Evolutionary conservation across 37 sponge, comb jelly and placozoan genomes (phyloP).

Genomic region (Chondrosia reniformis): DNA sequence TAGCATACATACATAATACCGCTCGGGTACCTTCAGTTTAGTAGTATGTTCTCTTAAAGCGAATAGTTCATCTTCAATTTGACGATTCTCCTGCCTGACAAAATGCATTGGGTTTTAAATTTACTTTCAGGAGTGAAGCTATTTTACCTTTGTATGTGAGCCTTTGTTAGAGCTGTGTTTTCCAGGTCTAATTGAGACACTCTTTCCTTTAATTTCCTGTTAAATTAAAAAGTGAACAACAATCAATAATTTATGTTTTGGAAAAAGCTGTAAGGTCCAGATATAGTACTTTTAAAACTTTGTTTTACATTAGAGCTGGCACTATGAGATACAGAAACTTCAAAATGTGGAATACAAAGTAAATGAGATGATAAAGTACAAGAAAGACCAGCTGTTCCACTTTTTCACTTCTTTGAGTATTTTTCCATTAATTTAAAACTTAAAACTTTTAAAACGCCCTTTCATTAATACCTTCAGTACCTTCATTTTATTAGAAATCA

Average conservation of each 20-base stretch:
- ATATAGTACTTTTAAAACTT: too few relatives aligned
- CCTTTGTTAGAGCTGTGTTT: slow-evolving; percentile 50
- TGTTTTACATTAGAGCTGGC: too few relatives aligned
- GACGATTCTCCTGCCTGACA: slow-evolving; percentile 21
- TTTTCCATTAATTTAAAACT: too few relatives aligned
- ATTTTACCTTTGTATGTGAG: slow-evolving; percentile 45
- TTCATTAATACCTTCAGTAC: too few relatives aligned
- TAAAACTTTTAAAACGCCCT: too few relatives aligned
- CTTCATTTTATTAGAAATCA: too few relatives aligned
- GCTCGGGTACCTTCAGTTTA: slow-evolving; percentile 28
- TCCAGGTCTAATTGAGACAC: slow-evolving; percentile 53
- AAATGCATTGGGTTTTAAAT: background rate
- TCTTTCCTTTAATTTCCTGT: slow-evolving; percentile 54
- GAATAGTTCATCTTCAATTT: slow-evolving; percentile 9
- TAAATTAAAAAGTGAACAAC: background rate
- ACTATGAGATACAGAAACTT: too few relatives aligned
- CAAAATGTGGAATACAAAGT: background rate
- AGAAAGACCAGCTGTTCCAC: background rate
- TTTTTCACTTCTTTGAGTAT: too few relatives aligned
- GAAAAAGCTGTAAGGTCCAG: too few relatives aligned
- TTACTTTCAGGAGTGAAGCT: background rate
- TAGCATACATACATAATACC: background rate
- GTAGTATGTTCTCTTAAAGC: slow-evolving; percentile 12
- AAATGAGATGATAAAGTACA: background rate
- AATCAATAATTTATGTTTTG: too few relatives aligned